Evolutionary conservation across 1,140 invertebrate genomes (phyloP), one percentile per base, ranked within the genome.

Genomic region (Ridgeia piscesae): DNA sequence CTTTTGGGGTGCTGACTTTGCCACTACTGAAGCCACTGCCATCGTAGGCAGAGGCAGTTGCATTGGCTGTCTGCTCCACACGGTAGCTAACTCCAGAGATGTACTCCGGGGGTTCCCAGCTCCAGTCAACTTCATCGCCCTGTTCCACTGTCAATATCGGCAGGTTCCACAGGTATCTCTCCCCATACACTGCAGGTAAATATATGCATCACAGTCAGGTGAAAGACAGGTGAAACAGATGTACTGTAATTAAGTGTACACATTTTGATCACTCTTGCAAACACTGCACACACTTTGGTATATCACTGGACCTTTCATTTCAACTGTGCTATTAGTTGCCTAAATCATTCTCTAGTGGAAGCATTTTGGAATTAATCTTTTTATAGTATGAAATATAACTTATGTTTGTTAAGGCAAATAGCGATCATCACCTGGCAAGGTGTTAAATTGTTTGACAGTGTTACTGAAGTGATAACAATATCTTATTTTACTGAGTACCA

Each of bases 111-210:
- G 89, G 34, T 42, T 34, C 48, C 91, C 91, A 92, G 33, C 42
- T 58, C 91, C 91, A 92, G 33, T 88, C 48, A 34, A 92, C 88
- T n/a, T 33, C n/a, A 34, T 92, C 91, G 33, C 91, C 91, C 34
- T 35, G 34, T 8, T 90, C 35, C 34, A 90, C 89, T 0, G 34
- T 34, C 89, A 90, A n/a, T 35, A 35, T 90, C 35, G 89, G 89
- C 35, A 42, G 35, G 35, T 90, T 90, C 89, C 89, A 90, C 35
- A 42, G 14, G 35, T 90, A 90, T 90, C 89, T 8, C 21, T 90
- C 89, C 35, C 89, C 89, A 35, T 27, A 90, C 35, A 42, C 89
- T 90, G 31, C 4, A 77, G 58, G 58, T 77, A 77, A 77, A 77
- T 77, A 21, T 77, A 21, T 77, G 27, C 34, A 33, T 77, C 58